phyloP scores from a whole-genome alignment of 2,113 vertebrate species.

The Equus przewalskii region DNA sequence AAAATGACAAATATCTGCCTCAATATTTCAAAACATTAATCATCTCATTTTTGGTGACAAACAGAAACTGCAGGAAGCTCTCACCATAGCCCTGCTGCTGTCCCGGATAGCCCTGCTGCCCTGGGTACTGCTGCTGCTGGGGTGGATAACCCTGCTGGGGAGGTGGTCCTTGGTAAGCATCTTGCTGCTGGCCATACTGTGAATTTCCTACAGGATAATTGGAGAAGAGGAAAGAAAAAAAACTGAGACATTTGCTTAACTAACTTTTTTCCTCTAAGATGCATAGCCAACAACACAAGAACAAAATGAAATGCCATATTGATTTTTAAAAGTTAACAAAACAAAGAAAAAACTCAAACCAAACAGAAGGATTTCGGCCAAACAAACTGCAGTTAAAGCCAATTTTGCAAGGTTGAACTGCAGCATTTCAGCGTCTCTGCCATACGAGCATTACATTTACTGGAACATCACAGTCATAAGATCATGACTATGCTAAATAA shows the following conservation, averaged over 20 bases:
- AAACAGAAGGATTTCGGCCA: conserved; percentile 91
- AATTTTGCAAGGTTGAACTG: conserved; percentile 90
- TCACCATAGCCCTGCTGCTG: conserved; percentile 98
- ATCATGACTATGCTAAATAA: conserved; percentile 90
- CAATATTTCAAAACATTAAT: not conserved
- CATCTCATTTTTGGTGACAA: not conserved
- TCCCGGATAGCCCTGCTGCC: conserved; percentile 94
- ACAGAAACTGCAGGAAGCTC: not conserved
- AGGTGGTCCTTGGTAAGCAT: conserved; percentile 97
- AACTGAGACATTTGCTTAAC: conserved; percentile 74
- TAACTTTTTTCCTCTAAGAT: conserved; percentile 80
- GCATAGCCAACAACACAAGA: conserved; percentile 90
- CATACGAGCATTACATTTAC: conserved; percentile 91
- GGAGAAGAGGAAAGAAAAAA: conserved; percentile 72
- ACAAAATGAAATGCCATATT: conserved; percentile 88
- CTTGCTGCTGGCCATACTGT: conserved; percentile 97
- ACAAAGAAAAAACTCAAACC: conserved; percentile 91
- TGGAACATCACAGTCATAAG: conserved; percentile 90
- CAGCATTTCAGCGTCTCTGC: conserved; percentile 91
- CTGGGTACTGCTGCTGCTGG: conserved; percentile 93
- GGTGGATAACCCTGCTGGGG: conserved; percentile 96
- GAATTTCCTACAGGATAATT: conserved; percentile 93
- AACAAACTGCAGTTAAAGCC: conserved; percentile 92
- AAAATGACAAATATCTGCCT: not conserved
- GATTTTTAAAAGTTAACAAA: conserved; percentile 89